Evolutionary conservation across 2,113 vertebrate species (phyloP).

Genomic region (Circaetus cinerascens): DNA sequence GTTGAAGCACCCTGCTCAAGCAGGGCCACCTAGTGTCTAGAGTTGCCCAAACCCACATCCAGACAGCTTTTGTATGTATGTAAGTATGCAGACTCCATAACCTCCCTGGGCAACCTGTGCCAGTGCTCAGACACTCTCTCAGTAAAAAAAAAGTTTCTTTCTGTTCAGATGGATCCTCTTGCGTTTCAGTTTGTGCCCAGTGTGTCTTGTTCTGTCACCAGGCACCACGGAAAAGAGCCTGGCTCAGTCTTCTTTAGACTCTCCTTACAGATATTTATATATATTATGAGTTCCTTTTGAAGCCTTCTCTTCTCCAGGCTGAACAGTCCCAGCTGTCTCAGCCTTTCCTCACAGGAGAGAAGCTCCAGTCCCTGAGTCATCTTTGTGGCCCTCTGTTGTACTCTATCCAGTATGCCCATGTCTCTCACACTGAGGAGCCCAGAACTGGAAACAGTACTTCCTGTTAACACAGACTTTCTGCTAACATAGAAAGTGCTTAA

Average conservation of each 20-base stretch:
- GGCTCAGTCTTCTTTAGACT: background rate
- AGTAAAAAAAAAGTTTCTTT: background rate
- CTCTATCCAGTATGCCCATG: background rate
- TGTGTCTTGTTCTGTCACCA: background rate
- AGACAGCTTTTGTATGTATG: background rate
- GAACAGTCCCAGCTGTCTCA: background rate
- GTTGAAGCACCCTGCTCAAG: background rate
- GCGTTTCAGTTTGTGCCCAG: background rate
- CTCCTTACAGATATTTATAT: background rate
- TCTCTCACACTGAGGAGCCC: background rate
- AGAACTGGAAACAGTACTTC: background rate
- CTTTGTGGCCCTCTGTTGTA: background rate
- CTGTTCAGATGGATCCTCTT: background rate
- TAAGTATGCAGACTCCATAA: background rate
- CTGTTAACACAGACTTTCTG: background rate
- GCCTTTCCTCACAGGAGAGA: background rate
- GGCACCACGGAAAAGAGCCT: background rate
- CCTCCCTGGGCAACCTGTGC: background rate
- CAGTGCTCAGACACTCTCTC: background rate
- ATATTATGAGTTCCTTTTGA: background rate
- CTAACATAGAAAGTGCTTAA: background rate
- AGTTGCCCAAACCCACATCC: background rate
- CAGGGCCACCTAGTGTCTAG: background rate
- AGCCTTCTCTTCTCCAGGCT: background rate
- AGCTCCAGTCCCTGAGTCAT: background rate